phyloP scores from a whole-genome alignment of 2,888 invertebrate genomes.

The Epinotia demarniana region DNA sequence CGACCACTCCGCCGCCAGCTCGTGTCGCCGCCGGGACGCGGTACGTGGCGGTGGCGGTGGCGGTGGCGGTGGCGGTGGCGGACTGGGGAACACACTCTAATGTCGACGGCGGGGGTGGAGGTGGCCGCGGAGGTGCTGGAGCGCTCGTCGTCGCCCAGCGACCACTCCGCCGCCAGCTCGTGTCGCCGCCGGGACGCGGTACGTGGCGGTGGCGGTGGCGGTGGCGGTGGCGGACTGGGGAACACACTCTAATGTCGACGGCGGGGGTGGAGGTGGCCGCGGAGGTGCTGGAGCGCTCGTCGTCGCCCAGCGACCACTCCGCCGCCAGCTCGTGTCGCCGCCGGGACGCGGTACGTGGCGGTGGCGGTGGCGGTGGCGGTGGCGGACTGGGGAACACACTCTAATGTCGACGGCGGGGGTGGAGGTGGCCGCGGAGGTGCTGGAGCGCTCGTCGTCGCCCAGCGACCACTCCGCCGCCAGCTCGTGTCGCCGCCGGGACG shows the following conservation, averaged over 20 bases:
- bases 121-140: conserved; percentile 94
- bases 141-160: conserved; percentile 91
- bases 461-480: conserved; percentile 93
- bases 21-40: conserved; percentile 91
- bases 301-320: conserved; percentile 93
- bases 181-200: conserved; percentile 92
- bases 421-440: conserved; percentile 93
- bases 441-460: conserved; percentile 91
- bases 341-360: conserved; percentile 88
- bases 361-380: no score
- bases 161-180: conserved; percentile 91
- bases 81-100: conserved; percentile 8
- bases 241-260: conserved; percentile 51
- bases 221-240: not conserved
- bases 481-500: conserved; percentile 90
- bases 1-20: conserved; percentile 92
- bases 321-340: conserved; percentile 91
- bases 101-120: conserved; percentile 84
- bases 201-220: no score
- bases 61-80: no score
- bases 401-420: conserved; percentile 77
- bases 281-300: conserved; percentile 92
- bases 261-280: conserved; percentile 90
- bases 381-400: not conserved
- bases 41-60: conserved; percentile 81